Conservation (phyloP, 2,113 vertebrate species). For the Himantopus leucocephalus region DNA sequence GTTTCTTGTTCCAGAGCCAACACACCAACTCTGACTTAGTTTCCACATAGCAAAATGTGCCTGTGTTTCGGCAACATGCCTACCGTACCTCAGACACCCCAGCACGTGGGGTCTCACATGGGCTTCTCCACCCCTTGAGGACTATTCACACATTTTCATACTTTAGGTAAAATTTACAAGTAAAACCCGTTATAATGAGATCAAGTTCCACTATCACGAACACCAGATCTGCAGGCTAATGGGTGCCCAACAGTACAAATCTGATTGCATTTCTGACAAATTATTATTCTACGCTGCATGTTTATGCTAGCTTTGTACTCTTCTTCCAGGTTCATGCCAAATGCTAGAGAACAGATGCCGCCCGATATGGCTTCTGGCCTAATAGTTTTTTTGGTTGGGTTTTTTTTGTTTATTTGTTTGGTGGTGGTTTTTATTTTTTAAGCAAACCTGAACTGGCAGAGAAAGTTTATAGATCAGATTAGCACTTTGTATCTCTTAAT, state of each 20-base stretch:
- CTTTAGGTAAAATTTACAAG: background rate
- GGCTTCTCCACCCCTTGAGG: background rate
- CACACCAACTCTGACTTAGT: background rate
- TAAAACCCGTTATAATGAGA: background rate
- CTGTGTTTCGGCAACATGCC: background rate
- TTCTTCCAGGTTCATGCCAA: background rate
- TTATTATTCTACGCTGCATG: background rate
- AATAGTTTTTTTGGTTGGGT: background rate
- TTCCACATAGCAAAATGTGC: background rate
- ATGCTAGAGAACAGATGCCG: background rate
- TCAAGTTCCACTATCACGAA: background rate
- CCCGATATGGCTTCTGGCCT: background rate
- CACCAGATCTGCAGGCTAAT: background rate
- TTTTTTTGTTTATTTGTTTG: background rate
- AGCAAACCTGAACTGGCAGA: background rate
- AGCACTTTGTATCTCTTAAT: background rate
- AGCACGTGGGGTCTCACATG: fast-evolving
- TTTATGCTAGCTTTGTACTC: background rate
- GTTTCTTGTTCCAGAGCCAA: background rate
- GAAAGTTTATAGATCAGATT: background rate
- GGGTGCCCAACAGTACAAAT: background rate
- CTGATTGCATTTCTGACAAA: background rate
- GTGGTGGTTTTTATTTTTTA: background rate
- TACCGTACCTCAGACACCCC: background rate
- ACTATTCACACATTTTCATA: background rate